Base-by-base conservation (phyloP, 2,797 vertebrate genomes). In the Halcyon smyrnensis region DNA sequence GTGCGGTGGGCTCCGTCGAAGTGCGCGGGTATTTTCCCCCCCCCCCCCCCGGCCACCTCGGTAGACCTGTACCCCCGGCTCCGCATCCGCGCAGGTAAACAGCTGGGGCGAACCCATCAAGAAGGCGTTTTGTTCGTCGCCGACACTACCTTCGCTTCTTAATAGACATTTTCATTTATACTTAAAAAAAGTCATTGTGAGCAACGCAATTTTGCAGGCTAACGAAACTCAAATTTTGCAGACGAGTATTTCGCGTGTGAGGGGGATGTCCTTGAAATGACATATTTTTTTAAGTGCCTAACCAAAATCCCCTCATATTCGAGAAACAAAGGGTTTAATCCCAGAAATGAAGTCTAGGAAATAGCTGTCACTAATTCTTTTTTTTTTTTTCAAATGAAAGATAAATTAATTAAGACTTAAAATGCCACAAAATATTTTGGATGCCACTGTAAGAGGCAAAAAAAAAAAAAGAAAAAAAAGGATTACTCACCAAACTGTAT, bases 201-300 rank as follows among this genome's bases (percentile, higher is more conserved):
- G 91, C 92, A 83, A 88, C 77, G 84, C 95, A 84, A 94, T 98
- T 97, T 94, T 95, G 94, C 93, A 94, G 92, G 89, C 90, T 97
- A 95, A 97, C 90, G 96, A 97, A 93, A 96, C 87, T 94, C 96
- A 57, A 45, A 37, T 97, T 97, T 97, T 97, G 97, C 94, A 95
- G 95, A 94, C 65, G 95, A 96, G 71, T 78, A 93, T 96, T 95
- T 96, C 32, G 65, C 65, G 84, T 76, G 97, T 18, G 65, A 51
- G 84, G 95, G 91, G 93, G 25, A 69, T 93, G 96, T 96, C 97
- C 97, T 98, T 97, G 97, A 97, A 96, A 96, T 97, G 95, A 96
- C 97, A 95, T 95, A 94, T 93, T 93, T 43, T 43, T 98, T 95
- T 80, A 96, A 97, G 93, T 79, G 92, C 83, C 94, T 94, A 92